Percentiles rank a stretch among this genome's conserved stretches.
Evolutionary conservation across 1,140 invertebrate genomes (phyloP).

Genomic region (Melipona quadrifasciata): DNA sequence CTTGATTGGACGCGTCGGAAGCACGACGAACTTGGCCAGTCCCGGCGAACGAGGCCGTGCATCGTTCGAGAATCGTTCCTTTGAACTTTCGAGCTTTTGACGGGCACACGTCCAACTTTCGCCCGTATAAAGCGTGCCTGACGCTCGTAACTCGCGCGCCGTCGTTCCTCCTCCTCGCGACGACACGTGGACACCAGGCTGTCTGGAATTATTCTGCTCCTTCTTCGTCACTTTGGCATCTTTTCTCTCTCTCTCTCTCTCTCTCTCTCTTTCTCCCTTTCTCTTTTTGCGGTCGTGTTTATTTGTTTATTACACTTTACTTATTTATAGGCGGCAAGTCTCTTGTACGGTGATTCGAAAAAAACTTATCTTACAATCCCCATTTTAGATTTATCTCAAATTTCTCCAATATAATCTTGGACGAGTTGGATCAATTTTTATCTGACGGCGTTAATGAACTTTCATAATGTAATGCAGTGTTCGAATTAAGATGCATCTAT

Average conservation of each 20-base stretch:
- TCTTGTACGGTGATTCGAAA: too few species aligned
- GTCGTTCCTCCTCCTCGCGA: neutral
- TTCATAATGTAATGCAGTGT: too few species aligned
- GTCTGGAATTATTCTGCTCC: neutral
- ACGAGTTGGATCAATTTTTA: too few species aligned
- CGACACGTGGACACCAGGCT: neutral
- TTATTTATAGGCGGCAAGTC: neutral
- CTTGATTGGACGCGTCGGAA: slow-evolving; percentile 41
- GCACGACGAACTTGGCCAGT: slow-evolving; percentile 49
- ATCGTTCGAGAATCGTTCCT: slow-evolving; percentile 39
- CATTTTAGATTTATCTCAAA: too few species aligned
- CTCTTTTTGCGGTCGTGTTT: neutral
- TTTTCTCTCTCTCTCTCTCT: neutral
- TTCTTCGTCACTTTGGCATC: neutral
- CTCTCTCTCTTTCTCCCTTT: neutral
- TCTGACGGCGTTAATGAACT: too few species aligned
- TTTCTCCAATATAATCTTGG: too few species aligned
- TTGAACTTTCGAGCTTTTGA: slow-evolving; percentile 42
- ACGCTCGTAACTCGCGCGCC: neutral
- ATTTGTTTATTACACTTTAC: too few species aligned
- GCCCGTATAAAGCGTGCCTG: slow-evolving; percentile 21
- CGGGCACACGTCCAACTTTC: slow-evolving; percentile 47
- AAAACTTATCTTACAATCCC: too few species aligned
- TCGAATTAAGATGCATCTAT: too few species aligned
- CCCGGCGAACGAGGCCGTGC: neutral